Evolutionary conservation across 2,888 invertebrate genomes (phyloP).

Genomic region (Pelosia muscerda): DNA sequence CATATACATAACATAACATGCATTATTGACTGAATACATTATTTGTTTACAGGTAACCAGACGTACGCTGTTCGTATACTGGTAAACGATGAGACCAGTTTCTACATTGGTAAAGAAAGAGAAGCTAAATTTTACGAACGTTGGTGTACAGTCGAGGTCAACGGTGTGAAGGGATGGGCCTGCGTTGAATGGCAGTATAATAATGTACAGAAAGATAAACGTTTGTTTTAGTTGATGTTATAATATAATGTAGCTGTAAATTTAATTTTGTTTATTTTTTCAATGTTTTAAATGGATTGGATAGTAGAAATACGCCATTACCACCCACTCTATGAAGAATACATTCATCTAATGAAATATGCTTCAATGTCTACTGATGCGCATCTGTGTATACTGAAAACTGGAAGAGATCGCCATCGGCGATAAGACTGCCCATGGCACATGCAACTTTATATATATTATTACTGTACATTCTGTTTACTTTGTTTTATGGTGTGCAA

Average conservation of each 20-base stretch:
- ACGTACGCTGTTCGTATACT: slow-evolving; percentile 83
- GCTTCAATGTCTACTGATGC: neutral
- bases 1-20: too few relatives aligned
- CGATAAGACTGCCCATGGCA: neutral
- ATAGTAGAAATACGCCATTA: neutral
- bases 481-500: too few relatives aligned
- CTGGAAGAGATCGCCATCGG: too few relatives aligned
- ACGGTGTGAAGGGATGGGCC: slow-evolving; percentile 88
- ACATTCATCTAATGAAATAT: too few relatives aligned
- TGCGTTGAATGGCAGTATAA: slow-evolving; percentile 90
- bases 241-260: too few relatives aligned
- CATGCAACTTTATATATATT: too few relatives aligned
- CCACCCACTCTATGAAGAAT: too few relatives aligned
- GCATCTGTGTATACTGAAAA: too few relatives aligned
- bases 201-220: slow-evolving; percentile 62
- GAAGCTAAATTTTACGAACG: slow-evolving; percentile 87
- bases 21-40: too few relatives aligned
- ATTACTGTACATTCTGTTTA: too few relatives aligned
- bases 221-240: neutral
- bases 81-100: slow-evolving; percentile 82
- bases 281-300: neutral
- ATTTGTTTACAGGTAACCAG: slow-evolving; percentile 70
- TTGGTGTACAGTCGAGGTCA: slow-evolving; percentile 86
- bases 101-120: slow-evolving; percentile 88
- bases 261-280: neutral